phyloP scores from a whole-genome alignment of 2,113 vertebrate species.

The Melanerpes aurifrons region DNA sequence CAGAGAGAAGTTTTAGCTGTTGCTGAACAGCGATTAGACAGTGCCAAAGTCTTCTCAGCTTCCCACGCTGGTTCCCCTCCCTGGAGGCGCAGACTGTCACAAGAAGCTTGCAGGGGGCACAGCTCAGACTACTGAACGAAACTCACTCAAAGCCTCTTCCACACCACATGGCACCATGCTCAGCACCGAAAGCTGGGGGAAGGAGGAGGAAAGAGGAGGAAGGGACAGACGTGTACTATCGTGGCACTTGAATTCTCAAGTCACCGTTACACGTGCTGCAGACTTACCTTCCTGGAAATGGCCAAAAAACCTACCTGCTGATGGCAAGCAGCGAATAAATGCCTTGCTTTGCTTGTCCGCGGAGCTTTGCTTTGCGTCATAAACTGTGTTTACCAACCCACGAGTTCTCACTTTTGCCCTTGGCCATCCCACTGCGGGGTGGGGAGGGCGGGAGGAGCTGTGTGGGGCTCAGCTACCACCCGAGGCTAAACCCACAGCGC shows the following conservation, averaged over 20 bases:
- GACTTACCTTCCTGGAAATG: not conserved
- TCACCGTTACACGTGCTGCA: rapidly evolving
- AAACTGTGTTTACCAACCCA: not conserved
- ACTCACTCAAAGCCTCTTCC: not conserved
- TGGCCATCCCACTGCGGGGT: not conserved
- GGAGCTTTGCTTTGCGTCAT: not conserved
- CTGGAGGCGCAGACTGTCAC: rapidly evolving
- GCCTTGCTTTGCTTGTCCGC: not conserved
- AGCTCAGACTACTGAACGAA: not conserved
- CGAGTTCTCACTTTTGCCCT: rapidly evolving
- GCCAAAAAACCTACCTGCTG: not conserved
- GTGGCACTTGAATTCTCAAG: not conserved
- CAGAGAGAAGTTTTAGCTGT: too few relatives aligned
- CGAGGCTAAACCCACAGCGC: not conserved
- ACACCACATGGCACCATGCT: rapidly evolving
- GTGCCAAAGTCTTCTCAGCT: not conserved
- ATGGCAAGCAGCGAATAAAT: not conserved
- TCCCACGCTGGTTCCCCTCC: not conserved
- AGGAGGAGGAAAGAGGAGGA: not conserved
- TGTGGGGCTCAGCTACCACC: not conserved
- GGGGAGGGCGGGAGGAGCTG: not conserved
- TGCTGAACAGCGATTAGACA: rapidly evolving
- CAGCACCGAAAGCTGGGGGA: not conserved
- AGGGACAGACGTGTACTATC: rapidly evolving
- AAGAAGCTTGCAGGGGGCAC: not conserved